phyloP scores from a whole-genome alignment of 2,888 invertebrate genomes.

The Caenorhabditis sp. region DNA sequence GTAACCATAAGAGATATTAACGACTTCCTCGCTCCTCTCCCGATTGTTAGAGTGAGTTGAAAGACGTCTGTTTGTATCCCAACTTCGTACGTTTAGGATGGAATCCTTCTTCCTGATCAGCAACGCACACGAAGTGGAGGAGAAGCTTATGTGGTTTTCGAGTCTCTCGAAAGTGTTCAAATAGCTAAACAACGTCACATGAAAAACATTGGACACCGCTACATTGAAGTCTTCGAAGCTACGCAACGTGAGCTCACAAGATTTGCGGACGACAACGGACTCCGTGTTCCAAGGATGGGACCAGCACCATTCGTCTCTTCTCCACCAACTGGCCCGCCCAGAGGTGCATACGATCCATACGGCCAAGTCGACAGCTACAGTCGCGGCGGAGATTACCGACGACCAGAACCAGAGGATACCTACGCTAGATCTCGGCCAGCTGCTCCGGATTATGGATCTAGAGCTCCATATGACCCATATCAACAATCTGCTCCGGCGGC shows the following conservation, averaged over 20 bases:
- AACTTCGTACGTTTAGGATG: slow-evolving; percentile 55
- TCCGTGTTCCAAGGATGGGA: slow-evolving; percentile 57
- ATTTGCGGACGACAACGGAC: slow-evolving; percentile 63
- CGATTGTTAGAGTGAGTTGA: slow-evolving; percentile 63
- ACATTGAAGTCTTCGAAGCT: slow-evolving; percentile 73
- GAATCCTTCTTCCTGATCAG: slow-evolving; percentile 67
- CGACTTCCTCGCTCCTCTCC: slow-evolving; percentile 67
- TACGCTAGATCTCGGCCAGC: slow-evolving; percentile 48
- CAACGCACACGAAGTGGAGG: slow-evolving; percentile 51
- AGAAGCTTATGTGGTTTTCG: slow-evolving; percentile 69
- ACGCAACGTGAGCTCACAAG: slow-evolving; percentile 58
- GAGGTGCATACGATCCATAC: slow-evolving; percentile 54
- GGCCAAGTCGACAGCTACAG: slow-evolving; percentile 16
- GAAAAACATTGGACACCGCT: slow-evolving; percentile 71
- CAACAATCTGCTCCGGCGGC: slow-evolving; percentile 37
- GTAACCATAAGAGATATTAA: slow-evolving; percentile 62
- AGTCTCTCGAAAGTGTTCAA: slow-evolving; percentile 57
- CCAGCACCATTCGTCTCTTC: slow-evolving; percentile 49
- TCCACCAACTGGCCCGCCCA: slow-evolving; percentile 18
- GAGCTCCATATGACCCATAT: slow-evolving; percentile 43
- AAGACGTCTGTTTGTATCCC: not conserved
- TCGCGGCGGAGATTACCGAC: slow-evolving; percentile 24
- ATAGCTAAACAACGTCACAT: slow-evolving; percentile 67
- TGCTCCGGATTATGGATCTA: slow-evolving; percentile 20
- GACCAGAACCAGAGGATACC: slow-evolving; percentile 46